Conservation (phyloP, 2,797 vertebrate species). For the Furcifer pardalis region DNA sequence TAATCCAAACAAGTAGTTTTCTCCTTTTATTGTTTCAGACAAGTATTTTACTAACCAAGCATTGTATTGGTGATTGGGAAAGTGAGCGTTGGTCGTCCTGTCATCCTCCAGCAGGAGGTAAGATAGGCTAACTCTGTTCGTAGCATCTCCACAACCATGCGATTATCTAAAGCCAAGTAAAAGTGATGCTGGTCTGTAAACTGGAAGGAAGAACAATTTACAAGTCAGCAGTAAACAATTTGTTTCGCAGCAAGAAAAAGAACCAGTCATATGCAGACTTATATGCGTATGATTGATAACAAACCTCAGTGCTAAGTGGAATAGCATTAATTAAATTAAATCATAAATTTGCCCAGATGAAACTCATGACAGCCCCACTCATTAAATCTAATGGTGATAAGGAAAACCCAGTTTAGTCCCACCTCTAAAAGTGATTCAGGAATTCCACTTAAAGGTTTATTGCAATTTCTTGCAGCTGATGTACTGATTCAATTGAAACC, state of each 20-base stretch:
- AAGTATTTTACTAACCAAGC: constrained; percentile 81
- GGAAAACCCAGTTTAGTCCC: too few relatives aligned
- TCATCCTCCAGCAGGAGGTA: constrained; percentile 97
- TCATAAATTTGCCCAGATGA: too few relatives aligned
- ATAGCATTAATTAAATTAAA: too few relatives aligned
- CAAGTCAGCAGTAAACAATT: not conserved
- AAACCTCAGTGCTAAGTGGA: too few relatives aligned
- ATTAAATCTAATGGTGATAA: too few relatives aligned
- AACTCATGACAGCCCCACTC: too few relatives aligned
- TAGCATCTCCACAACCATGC: constrained; percentile 99
- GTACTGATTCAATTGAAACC: too few relatives aligned
- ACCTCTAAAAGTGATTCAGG: too few relatives aligned
- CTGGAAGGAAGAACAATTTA: constrained; percentile 72
- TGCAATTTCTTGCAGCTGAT: too few relatives aligned
- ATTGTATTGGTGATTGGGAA: constrained; percentile 94
- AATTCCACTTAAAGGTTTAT: too few relatives aligned
- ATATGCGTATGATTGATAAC: too few relatives aligned
- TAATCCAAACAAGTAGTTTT: not conserved
- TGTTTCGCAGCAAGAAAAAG: not conserved
- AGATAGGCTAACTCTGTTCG: constrained; percentile 93
- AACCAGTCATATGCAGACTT: too few relatives aligned
- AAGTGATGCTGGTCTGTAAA: constrained; percentile 98
- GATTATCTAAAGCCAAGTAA: constrained; percentile 96
- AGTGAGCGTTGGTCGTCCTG: constrained; percentile 91
- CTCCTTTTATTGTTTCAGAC: not conserved